These are phyloP conservation scores for Ctenomys sociabilis DNA, from an alignment of 2,113 vertebrate species.

Conservation along the genomic window DNA sequence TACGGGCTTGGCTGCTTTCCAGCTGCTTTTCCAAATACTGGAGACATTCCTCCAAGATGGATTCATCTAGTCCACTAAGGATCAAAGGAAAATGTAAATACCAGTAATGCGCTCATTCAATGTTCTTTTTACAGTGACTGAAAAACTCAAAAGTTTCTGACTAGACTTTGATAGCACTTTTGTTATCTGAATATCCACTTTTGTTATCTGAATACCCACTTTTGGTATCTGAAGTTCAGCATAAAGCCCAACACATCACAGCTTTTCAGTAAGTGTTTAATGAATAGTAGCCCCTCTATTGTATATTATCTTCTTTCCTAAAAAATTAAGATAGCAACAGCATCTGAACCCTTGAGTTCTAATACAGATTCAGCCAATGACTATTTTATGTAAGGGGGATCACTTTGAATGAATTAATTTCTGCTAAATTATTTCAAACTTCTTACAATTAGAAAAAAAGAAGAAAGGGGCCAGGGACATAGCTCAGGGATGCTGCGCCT, in stretches of 20 bases:
- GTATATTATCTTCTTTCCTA: background rate
- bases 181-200: background rate
- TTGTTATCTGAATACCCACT: background rate
- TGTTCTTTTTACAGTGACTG: background rate
- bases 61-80: conserved; percentile 95
- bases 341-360: background rate
- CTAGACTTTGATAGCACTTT: background rate
- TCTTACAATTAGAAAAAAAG: background rate
- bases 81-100: conserved; percentile 33
- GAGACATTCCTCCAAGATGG: conserved; percentile 96
- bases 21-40: conserved; percentile 98
- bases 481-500: no score
- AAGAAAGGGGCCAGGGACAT: no score
- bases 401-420: background rate
- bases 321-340: background rate
- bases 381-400: background rate
- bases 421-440: background rate
- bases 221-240: background rate
- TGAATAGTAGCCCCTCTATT: background rate
- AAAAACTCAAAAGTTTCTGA: background rate
- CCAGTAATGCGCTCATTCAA: background rate
- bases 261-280: background rate
- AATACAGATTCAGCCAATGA: background rate
- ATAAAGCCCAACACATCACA: background rate
- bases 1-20: conserved; percentile 96